These are phyloP conservation scores for Agrochola macilenta DNA, from an alignment of 2,888 invertebrate species.

Conservation along the genomic window DNA sequence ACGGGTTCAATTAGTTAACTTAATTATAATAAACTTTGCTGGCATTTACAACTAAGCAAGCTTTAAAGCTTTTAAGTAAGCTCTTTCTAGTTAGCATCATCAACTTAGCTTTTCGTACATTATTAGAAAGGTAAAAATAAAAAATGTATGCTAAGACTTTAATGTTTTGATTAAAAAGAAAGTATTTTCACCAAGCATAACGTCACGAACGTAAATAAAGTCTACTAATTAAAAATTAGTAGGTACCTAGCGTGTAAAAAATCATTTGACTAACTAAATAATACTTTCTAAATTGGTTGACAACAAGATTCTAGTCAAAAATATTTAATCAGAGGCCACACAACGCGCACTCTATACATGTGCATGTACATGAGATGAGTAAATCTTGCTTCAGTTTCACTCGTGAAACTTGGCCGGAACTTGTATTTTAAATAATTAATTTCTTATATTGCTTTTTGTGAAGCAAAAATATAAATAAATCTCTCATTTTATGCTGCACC, in stretches of 20 bases:
- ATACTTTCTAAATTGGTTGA: constrained; percentile 18
- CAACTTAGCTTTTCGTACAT: neutral
- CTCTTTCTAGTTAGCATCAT: neutral
- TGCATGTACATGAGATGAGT: neutral
- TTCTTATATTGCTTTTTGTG: neutral
- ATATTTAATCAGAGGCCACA: neutral
- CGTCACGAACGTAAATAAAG: constrained; percentile 1
- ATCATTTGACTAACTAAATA: neutral
- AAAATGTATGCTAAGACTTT: neutral
- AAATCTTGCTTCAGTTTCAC: neutral
- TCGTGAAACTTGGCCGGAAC: neutral
- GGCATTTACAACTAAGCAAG: neutral
- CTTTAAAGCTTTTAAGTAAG: no score
- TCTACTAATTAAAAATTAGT: constrained; percentile 15
- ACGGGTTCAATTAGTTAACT: constrained; percentile 35
- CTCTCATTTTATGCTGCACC: neutral
- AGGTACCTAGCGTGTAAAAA: constrained; percentile 5
- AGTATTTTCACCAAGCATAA: neutral
- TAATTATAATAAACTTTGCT: constrained; percentile 21
- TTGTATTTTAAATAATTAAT: neutral
- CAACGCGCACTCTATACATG: neutral
- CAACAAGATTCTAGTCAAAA: neutral
- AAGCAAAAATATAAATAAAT: no score
- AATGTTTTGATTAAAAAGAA: constrained; percentile 8
- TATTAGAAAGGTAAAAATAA: neutral